Evolutionary conservation across 2,113 vertebrate species (phyloP), one percentile per base, ranked within the genome.

Genomic region (Mungos mungo): DNA sequence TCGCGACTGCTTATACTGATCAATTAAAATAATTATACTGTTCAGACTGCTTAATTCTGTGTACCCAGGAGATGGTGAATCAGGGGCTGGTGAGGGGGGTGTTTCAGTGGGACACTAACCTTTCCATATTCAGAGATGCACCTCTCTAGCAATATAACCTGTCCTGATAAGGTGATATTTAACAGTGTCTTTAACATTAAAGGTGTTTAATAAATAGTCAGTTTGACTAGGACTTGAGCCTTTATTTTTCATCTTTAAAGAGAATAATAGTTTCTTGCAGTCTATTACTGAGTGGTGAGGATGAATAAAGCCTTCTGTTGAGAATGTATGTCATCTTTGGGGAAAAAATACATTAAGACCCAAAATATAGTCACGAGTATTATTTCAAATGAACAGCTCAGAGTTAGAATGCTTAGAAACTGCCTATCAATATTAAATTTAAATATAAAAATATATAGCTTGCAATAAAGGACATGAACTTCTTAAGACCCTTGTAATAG

Each of bases 161-260:
- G 71, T 88, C 25, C 50, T 45, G 52, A 69, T 77, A 76, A 96
- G 71, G 52, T 93, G 88, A 92, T 68, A 84, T 71, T 93, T 87
- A 95, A 68, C 50, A 85, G 57, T 95, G 54, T 90, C 69, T 92
- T 97, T 33, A 92, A 68, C 80, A 68, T 66, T 76, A 92, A 80
- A 93, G 65, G 50, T 88, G 38, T 95, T 95, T 92, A 90, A 92
- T 96, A 97, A 97, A 80, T 92, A 84, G n/a, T 91, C 72, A 85
- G 57, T 95, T 95, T 95, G 94, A 95, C 65, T 97, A 94, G 90
- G 79, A 88, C 16, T 38, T 92, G 50, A 96, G 80, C 45, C 45
- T 91, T 86, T 82, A 23, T 65, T 90, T 94, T 85, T 74, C 47
- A 31, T 96, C 60, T 93, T 93, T 95, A 69, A 96, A 81, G 33